Percentiles rank a stretch among this genome's conserved stretches.
Conservation (phyloP, 2,113 vertebrate genomes). For the Azemiops feae region DNA sequence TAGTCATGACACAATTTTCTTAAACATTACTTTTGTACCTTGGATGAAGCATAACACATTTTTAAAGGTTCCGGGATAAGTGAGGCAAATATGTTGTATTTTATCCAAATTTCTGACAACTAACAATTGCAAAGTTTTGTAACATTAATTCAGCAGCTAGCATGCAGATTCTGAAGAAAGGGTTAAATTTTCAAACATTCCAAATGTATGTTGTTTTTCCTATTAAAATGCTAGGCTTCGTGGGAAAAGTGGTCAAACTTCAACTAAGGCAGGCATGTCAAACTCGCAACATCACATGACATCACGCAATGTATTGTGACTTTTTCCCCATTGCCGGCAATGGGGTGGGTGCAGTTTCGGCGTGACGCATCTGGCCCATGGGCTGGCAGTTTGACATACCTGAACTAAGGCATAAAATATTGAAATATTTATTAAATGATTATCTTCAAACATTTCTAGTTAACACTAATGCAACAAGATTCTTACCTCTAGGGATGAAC, state of each 20-base stretch:
- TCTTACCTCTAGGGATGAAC: conserved; percentile 17
- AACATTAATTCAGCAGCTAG: not conserved
- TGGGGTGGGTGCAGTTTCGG: no score
- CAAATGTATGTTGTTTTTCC: conserved; percentile 17
- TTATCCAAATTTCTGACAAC: conserved; percentile 25
- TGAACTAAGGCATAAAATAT: not conserved
- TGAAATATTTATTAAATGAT: conserved; percentile 51
- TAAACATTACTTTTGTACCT: conserved; percentile 45
- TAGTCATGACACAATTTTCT: conserved; percentile 59
- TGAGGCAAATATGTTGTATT: not conserved
- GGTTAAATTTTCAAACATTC: conserved; percentile 41
- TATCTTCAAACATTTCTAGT: conserved; percentile 49
- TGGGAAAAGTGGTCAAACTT: conserved; percentile 52
- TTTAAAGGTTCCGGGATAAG: not conserved
- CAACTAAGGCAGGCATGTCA: not conserved
- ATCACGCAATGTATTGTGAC: no score
- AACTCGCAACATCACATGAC: no score
- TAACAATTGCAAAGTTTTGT: not conserved
- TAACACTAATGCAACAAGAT: conserved; percentile 41
- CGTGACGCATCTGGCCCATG: no score
- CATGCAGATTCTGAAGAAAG: conserved; percentile 39
- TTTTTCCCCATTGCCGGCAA: no score
- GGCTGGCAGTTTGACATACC: no score
- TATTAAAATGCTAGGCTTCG: conserved; percentile 31
- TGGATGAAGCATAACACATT: conserved; percentile 55